Evolutionary conservation across 2,888 invertebrate species (phyloP).

Genomic region (Hyalella azteca): DNA sequence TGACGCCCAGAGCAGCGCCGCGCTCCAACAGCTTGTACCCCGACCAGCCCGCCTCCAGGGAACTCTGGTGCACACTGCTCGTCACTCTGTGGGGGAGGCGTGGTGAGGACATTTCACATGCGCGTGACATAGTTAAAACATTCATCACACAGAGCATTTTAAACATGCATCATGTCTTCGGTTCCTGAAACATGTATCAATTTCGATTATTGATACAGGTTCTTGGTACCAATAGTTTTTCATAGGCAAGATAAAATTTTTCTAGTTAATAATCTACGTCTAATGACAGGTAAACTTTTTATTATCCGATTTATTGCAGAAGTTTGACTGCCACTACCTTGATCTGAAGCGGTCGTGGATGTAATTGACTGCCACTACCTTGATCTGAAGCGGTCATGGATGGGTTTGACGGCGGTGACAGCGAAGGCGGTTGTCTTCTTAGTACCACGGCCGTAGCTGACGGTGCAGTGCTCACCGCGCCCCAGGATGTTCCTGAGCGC

Average conservation of each 20-base stretch:
- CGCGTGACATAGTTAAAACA: not conserved
- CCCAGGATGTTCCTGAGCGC: constrained; percentile 84
- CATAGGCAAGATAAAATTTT: no score
- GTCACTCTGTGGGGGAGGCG: not conserved
- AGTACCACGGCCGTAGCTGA: constrained; percentile 85
- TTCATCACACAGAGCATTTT: no score
- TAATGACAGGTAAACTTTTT: no score
- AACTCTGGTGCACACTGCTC: constrained; percentile 74
- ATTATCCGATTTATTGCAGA: no score
- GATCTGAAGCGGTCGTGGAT: constrained; percentile 68
- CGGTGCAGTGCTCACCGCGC: constrained; percentile 79
- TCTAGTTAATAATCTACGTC: no score
- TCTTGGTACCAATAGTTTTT: no score
- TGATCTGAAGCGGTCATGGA: constrained; percentile 67
- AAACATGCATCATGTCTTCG: no score
- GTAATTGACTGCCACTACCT: no score
- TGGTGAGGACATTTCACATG: not conserved
- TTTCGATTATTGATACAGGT: no score
- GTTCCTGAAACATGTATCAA: no score
- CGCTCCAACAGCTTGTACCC: constrained; percentile 81
- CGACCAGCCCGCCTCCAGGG: constrained; percentile 79
- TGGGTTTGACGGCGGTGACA: constrained; percentile 81
- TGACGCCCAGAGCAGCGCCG: constrained; percentile 79
- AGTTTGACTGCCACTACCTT: no score
- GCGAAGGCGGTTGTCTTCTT: constrained; percentile 82